Conservation (phyloP, 2,113 vertebrate species). For the Hirundichthys speculiger region DNA sequence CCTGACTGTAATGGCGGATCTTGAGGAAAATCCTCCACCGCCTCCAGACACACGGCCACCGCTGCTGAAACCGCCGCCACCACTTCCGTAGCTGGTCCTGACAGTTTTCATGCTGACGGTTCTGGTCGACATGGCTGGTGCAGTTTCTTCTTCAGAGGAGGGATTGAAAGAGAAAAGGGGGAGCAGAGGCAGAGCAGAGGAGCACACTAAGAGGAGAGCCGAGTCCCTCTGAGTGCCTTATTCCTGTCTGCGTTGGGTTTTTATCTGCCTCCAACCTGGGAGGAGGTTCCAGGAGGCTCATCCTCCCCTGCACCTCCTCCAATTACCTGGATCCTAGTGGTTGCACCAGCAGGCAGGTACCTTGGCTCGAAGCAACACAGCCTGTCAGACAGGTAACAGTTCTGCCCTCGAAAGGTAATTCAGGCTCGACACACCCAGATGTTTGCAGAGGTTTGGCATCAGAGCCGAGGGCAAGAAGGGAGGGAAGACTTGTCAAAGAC, state of each 20-base stretch:
- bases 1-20: neutral
- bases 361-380: conserved; percentile 39
- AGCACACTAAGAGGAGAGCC: conserved; percentile 79
- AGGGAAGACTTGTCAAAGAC: conserved; percentile 18
- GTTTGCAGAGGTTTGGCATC: conserved; percentile 46
- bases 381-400: conserved; percentile 62
- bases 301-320: conserved; percentile 43
- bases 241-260: conserved; percentile 25
- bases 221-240: conserved; percentile 77
- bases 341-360: conserved; percentile 31
- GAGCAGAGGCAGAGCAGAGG: conserved; percentile 59
- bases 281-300: conserved; percentile 46
- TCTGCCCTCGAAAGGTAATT: conserved; percentile 54
- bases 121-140: conserved; percentile 40
- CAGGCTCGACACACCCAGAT: conserved; percentile 58
- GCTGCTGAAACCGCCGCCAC: conserved; percentile 59
- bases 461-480: conserved; percentile 10
- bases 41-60: conserved; percentile 17
- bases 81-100: conserved; percentile 2
- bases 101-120: neutral
- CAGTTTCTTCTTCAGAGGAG: conserved; percentile 16
- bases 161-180: conserved; percentile 36
- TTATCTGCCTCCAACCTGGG: conserved; percentile 55
- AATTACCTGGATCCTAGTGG: conserved; percentile 35
- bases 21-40: conserved; percentile 25